Evolutionary conservation across 2,888 invertebrate genomes (phyloP).

Genomic region (Vesta saturnalis): DNA sequence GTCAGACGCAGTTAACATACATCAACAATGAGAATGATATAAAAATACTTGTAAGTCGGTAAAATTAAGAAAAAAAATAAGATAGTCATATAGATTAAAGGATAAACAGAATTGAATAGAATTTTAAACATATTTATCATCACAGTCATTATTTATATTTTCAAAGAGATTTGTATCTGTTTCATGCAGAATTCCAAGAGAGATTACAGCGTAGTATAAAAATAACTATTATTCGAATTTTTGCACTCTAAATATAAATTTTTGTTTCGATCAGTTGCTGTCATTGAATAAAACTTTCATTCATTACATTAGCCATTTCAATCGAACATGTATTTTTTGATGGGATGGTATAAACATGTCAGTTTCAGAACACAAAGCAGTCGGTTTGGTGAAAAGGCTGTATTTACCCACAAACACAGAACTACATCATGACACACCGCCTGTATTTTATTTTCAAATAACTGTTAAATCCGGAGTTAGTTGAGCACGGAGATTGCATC

Average conservation of each 20-base stretch:
- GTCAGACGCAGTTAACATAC: slow-evolving; percentile 5
- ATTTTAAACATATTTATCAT: too few species aligned
- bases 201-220: background rate
- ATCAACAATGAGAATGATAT: slow-evolving; percentile 9
- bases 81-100: background rate
- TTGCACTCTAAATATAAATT: background rate
- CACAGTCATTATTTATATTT: background rate
- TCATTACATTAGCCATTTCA: slow-evolving; percentile 26
- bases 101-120: too few species aligned
- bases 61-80: background rate
- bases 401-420: slow-evolving; percentile 47
- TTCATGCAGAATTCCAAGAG: too few species aligned
- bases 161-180: too few species aligned
- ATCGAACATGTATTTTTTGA: slow-evolving; percentile 25
- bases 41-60: background rate
- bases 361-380: slow-evolving; percentile 28
- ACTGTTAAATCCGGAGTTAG: slow-evolving; percentile 37
- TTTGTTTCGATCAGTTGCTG: slow-evolving; percentile 8
- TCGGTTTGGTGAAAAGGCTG: slow-evolving; percentile 41
- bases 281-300: slow-evolving; percentile 20
- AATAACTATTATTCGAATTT: background rate
- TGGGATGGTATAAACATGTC: slow-evolving; percentile 29
- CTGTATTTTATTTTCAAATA: slow-evolving; percentile 47
- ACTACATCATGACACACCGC: slow-evolving; percentile 43
- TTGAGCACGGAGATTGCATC: slow-evolving; percentile 34